Percentiles rank a stretch among this genome's conserved stretches.
Conservation (phyloP, 2,888 invertebrate genomes). For the Apoda limacodes region DNA sequence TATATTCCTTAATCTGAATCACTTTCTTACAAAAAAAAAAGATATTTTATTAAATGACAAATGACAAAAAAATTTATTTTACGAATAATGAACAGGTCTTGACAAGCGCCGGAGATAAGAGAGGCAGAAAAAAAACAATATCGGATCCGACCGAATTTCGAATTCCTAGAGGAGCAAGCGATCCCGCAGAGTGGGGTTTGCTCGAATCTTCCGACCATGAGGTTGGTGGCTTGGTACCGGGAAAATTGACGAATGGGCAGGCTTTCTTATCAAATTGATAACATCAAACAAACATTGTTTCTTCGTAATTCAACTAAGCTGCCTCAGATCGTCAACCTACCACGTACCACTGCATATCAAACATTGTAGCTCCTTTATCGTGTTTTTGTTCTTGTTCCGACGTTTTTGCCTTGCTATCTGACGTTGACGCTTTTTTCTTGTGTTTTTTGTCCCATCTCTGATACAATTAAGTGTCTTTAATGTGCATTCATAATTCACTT, state of each 20-base stretch:
- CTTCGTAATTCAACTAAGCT: constrained; percentile 3
- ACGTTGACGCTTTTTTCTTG: constrained; percentile 21
- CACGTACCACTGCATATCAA: constrained; percentile 20
- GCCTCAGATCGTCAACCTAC: constrained; percentile 21
- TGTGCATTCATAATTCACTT: constrained; percentile 27
- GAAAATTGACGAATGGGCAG: neutral
- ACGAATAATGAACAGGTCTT: too few species aligned
- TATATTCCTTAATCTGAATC: too few species aligned
- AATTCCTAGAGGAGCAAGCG: constrained; percentile 29
- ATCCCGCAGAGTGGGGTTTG: constrained; percentile 36
- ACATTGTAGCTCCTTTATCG: constrained; percentile 21
- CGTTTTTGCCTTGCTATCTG: constrained; percentile 20
- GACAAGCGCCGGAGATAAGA: constrained; percentile 46
- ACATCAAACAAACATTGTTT: neutral
- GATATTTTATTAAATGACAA: too few species aligned
- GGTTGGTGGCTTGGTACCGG: constrained; percentile 22
- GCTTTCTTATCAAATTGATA: neutral
- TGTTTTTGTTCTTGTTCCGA: constrained; percentile 19
- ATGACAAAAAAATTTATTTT: too few species aligned
- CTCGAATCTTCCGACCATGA: constrained; percentile 41
- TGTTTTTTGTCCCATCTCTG: constrained; percentile 22
- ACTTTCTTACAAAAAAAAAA: too few species aligned
- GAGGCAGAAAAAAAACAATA: constrained; percentile 42
- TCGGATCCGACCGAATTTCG: constrained; percentile 31
- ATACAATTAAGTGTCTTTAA: constrained; percentile 23